Conservation (phyloP, 2,888 invertebrate species). For the Xylota sylvarum region DNA sequence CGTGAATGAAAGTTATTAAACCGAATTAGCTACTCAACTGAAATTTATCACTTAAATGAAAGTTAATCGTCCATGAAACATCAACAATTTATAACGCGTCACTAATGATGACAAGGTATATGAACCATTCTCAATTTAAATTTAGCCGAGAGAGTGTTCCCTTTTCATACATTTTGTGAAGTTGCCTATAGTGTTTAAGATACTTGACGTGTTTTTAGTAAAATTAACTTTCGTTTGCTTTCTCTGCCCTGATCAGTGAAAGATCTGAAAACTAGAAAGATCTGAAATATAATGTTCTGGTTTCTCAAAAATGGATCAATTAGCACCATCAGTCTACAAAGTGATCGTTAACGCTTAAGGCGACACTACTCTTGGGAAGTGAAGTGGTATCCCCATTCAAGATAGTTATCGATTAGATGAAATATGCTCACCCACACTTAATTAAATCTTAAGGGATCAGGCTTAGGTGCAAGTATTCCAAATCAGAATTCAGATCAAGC, state of each 20-base stretch:
- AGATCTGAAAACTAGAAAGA: not conserved
- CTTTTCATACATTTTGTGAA: not conserved
- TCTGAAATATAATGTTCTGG: not conserved
- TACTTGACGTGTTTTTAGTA: too few relatives aligned
- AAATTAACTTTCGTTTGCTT: too few relatives aligned
- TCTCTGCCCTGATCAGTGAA: too few relatives aligned
- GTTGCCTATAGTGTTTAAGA: too few relatives aligned
- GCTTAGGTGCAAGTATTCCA: not conserved
- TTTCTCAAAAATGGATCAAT: not conserved
- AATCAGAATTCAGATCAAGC: too few relatives aligned
- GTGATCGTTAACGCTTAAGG: not conserved
- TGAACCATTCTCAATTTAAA: slow-evolving; percentile 3
- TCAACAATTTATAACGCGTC: slow-evolving; percentile 46
- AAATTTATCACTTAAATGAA: slow-evolving; percentile 27
- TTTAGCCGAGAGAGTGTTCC: not conserved
- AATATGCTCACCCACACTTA: slow-evolving; percentile 5
- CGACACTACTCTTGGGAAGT: not conserved
- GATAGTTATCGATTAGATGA: not conserved
- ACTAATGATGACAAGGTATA: slow-evolving; percentile 33
- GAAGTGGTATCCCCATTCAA: not conserved
- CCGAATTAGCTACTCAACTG: not conserved
- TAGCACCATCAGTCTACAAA: not conserved
- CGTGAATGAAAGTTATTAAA: not conserved
- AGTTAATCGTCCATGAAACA: slow-evolving; percentile 45
- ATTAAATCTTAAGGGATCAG: not conserved